These are phyloP conservation scores for Parnassius orleans DNA, from an alignment of 2,888 invertebrate genomes.

Conservation along the genomic window DNA sequence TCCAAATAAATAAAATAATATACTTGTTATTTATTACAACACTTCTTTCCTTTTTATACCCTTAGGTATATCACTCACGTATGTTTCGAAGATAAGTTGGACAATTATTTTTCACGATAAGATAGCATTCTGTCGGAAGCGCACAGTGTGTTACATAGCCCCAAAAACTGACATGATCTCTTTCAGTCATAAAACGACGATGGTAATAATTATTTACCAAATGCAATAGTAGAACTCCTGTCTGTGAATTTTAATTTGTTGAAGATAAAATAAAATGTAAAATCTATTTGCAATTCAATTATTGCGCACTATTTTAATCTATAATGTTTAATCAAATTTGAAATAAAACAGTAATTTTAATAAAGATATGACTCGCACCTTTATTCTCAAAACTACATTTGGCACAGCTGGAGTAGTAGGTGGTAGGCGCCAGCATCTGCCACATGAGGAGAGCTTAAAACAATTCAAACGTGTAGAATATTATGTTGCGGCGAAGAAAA, in stretches of 20 bases:
- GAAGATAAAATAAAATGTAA: too few relatives aligned
- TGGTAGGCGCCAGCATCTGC: background rate
- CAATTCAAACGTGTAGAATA: conserved; percentile 24
- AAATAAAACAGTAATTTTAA: too few relatives aligned
- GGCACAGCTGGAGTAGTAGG: background rate
- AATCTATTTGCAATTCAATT: too few relatives aligned
- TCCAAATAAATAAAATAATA: conserved; percentile 15
- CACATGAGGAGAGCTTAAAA: conserved; percentile 23
- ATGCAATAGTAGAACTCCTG: too few relatives aligned
- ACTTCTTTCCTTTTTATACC: conserved; percentile 2
- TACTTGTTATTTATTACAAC: conserved; percentile 17
- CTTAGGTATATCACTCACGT: conserved; percentile 15
- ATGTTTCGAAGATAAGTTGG: conserved; percentile 35
- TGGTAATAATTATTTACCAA: background rate
- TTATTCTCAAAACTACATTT: too few relatives aligned
- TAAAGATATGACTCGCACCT: too few relatives aligned
- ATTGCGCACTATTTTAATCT: too few relatives aligned
- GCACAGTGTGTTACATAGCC: too few relatives aligned
- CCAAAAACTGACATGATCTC: too few relatives aligned
- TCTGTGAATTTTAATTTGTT: too few relatives aligned
- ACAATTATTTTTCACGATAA: conserved; percentile 35
- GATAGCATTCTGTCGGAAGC: conserved; percentile 2
- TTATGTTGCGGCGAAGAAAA: conserved; percentile 38
- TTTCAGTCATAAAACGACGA: too few relatives aligned
- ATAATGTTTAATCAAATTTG: too few relatives aligned